phyloP scores from a whole-genome alignment of 1,140 invertebrate genomes.

The Myzus persicae region DNA sequence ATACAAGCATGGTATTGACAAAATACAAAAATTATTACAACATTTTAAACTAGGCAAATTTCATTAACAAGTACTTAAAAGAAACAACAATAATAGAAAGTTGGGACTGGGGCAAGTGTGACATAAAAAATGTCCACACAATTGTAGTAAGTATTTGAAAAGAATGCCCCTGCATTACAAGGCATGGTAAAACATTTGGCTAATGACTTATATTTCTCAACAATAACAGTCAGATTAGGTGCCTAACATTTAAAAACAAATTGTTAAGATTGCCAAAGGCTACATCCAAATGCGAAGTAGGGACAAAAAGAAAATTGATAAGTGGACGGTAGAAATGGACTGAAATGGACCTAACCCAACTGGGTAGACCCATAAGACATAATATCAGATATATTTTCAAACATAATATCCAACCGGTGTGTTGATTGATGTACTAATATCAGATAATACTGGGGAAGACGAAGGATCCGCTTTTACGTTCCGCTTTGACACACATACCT shows the following conservation, averaged over 20 bases:
- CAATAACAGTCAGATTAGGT: background rate
- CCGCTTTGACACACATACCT: background rate
- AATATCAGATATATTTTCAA: background rate
- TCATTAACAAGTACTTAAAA: background rate
- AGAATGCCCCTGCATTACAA: background rate
- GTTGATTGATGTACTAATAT: background rate
- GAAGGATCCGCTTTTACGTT: background rate
- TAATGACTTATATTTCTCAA: slow-evolving; percentile 29
- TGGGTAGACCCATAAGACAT: background rate
- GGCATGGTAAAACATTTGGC: slow-evolving; percentile 16
- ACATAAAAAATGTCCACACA: background rate
- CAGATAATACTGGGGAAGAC: background rate
- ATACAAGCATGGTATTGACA: background rate
- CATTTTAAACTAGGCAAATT: background rate
- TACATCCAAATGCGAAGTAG: background rate
- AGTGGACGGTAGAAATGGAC: background rate
- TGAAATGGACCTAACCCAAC: background rate
- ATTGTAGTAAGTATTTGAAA: background rate
- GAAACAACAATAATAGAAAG: background rate
- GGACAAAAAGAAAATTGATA: background rate
- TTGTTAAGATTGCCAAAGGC: background rate
- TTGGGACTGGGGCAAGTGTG: background rate
- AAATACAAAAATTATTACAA: background rate
- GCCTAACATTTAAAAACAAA: background rate
- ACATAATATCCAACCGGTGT: background rate